Evolutionary conservation across 2,113 vertebrate genomes (phyloP), one percentile per base, ranked within the genome.

Genomic region (Mirza zaza): DNA sequence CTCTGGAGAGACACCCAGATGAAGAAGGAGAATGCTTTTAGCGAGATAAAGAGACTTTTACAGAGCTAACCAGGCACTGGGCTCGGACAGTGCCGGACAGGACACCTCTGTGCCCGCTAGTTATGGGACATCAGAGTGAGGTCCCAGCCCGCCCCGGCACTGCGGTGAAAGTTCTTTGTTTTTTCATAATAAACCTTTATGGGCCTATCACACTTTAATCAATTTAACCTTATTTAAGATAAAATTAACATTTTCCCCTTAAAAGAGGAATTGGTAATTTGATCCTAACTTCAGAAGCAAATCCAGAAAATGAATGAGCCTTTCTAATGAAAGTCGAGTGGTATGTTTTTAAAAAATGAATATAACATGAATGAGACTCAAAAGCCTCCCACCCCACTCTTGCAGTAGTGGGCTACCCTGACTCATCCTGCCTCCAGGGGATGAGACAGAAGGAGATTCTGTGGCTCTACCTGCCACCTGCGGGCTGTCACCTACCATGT

Each of bases 261-360:
- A 8, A 39, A 83, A 95, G 36, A 77, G 29, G 20, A 63, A 65
- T 82, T 9, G 52, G 8, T 61, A 42, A 76, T 84, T 88, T 79
- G 59, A 83, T 83, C 34, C 32, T 76, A 70, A 90, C 67, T 70
- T 90, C 59, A 82, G 29, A 61, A 75, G 52, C 39, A 87, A 84
- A 63, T 34, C 57, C 52, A 81, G 71, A 75, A 25, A 45, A 71
- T 36, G 67, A 42, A 20, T 18, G 15, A 92, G 27, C 0, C 79
- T 88, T 77, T 91, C 45, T 73, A 17, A 82, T 32, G 23, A 61
- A 68, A 71, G 27, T 70, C 6, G 32, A n/a, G 3, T 25, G 50
- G 45, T 70, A 52, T 48, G 36, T 45, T 91, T 25, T 73, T 55
- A 88, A 82, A 48, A 48, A 88, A 4, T 57, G 50, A 65, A n/a